These are phyloP conservation scores for Pterocles gutturalis DNA, from an alignment of 2,113 vertebrate species.

Conservation along the genomic window DNA sequence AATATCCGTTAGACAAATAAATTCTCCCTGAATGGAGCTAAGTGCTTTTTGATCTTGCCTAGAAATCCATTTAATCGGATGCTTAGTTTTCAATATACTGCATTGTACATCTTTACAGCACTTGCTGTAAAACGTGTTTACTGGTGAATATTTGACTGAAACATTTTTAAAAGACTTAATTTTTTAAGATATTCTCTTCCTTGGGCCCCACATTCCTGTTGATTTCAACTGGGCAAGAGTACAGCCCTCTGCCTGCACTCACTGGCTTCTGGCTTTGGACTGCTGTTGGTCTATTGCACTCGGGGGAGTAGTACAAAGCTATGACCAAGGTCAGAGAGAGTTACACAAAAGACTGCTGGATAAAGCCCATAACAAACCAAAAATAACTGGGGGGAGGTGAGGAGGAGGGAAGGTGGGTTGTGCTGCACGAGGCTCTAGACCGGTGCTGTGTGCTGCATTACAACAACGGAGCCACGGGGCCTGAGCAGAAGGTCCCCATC, in stretches of 20 bases:
- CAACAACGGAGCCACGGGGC: fast-evolving
- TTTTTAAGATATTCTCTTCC: neutral
- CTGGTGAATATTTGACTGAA: neutral
- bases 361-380: constrained; percentile 25
- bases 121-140: neutral
- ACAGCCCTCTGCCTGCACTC: neutral
- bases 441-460: neutral
- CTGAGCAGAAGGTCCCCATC: fast-evolving
- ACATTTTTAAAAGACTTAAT: neutral
- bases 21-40: neutral
- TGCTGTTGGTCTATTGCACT: constrained; percentile 10
- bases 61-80: neutral
- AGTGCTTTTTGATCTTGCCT: neutral
- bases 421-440: neutral
- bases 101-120: neutral
- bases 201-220: neutral
- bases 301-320: neutral
- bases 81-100: neutral
- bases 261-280: neutral
- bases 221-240: neutral
- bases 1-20: neutral
- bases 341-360: constrained; percentile 46
- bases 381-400: neutral
- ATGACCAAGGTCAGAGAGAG: constrained; percentile 32
- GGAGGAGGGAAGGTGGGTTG: neutral